Evolutionary conservation across 2,888 invertebrate genomes (phyloP), one percentile per base, ranked within the genome.

Genomic region (Suillia variegata): DNA sequence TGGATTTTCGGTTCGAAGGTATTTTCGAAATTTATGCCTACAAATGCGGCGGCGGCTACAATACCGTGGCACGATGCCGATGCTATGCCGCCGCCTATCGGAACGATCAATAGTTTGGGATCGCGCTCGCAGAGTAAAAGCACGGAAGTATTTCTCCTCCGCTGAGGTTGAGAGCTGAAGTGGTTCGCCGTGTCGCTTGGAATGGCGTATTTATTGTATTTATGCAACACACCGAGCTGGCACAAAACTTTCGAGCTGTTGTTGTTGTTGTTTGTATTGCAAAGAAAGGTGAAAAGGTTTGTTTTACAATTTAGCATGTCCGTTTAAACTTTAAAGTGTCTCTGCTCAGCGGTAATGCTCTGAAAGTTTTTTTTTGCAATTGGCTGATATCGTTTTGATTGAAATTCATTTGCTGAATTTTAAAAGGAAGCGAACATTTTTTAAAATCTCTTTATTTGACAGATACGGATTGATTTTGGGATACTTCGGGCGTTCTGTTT

Each of bases 271-370:
- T 34, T 24, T 45, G 51, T 34, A 47, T 13, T 21, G 20, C 54
- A 63, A 63, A 63, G 62, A 65, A 65, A 65, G 65, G 65, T 63
- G 65, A 65, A 65, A 65, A 63, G 62, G 50, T 56, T 56, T 59
- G 62, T 61, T 55, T 59, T 58, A 62, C 62, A 62, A 62, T 62
- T 65, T 61, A 62, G 56, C 51, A 55, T 59, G 59, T 58, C 53
- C 54, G 22, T 61, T 53, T 59, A 55, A 54, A 56, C 61, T 52
- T 31, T n/a, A n/a, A n/a, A n/a, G n/a, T n/a, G n/a, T n/a, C n/a
- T n/a, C n/a, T n/a, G n/a, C n/a, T n/a, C n/a, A n/a, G n/a, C n/a
- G n/a, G 31, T 8, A 31, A 13, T 12, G 38, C n/a, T 38, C 13
- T 4, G 38, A 38, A 38, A 38, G 38, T 38, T 26, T 26, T 26